phyloP scores from a whole-genome alignment of 1,140 invertebrate genomes.

The Brachionus rubens region DNA sequence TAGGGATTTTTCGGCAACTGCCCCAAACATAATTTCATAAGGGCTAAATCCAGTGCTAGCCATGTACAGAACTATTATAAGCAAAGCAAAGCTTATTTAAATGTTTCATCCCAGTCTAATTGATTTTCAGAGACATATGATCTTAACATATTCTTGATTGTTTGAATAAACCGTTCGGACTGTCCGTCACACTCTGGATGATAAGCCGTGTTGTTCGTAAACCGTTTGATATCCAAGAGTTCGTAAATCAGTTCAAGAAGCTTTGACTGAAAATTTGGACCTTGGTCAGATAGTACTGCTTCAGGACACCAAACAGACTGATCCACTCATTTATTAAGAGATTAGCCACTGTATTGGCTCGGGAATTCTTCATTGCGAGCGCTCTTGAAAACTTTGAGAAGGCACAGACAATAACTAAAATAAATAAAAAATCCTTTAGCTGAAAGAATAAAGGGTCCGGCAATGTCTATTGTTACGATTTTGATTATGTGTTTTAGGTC shows the following conservation, averaged over 20 bases:
- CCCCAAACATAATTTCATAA: not conserved
- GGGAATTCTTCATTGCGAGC: too few relatives aligned
- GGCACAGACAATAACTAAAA: conserved; percentile 50
- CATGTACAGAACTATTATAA: not conserved
- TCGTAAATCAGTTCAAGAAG: conserved; percentile 48
- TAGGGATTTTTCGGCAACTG: not conserved
- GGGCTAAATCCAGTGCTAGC: not conserved
- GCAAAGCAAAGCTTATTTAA: not conserved
- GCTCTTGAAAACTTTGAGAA: too few relatives aligned
- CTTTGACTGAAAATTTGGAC: conserved; percentile 49
- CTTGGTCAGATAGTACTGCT: conserved; percentile 55
- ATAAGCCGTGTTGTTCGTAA: conserved; percentile 48
- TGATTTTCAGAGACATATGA: too few relatives aligned
- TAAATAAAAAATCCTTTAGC: conserved; percentile 51
- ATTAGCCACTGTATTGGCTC: too few relatives aligned
- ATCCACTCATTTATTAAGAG: too few relatives aligned
- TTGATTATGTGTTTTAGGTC: not conserved
- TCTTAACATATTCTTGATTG: too few relatives aligned
- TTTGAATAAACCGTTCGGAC: conserved; percentile 5
- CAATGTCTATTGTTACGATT: conserved; percentile 47
- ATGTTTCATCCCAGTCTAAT: not conserved
- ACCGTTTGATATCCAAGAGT: conserved; percentile 45
- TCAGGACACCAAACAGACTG: conserved; percentile 51
- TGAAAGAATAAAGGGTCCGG: conserved; percentile 48
- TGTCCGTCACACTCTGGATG: conserved; percentile 50